Conservation (phyloP, 2,888 invertebrate genomes). For the Toxonevra muliebris region DNA sequence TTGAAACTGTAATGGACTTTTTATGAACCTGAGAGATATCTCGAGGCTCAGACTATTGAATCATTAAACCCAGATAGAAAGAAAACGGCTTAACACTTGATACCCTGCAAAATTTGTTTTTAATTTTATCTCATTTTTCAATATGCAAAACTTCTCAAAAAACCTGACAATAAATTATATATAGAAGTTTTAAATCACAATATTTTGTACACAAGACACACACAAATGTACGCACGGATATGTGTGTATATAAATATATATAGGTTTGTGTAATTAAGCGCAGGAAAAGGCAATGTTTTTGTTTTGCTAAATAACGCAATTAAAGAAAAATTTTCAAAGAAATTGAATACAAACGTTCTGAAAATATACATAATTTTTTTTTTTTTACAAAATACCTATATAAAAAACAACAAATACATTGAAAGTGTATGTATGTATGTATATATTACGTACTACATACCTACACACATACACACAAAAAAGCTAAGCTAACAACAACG, state of each 20-base stretch:
- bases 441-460: constrained; percentile 1
- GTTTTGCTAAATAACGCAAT: constrained; percentile 41
- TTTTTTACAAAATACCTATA: neutral
- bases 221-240: constrained; percentile 26
- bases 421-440: neutral
- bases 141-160: neutral
- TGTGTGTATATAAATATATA: constrained; percentile 22
- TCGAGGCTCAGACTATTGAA: too few relatives aligned
- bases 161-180: neutral
- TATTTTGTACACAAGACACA: constrained; percentile 10
- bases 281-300: constrained; percentile 49
- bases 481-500: too few relatives aligned
- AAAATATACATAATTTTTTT: constrained; percentile 40
- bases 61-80: too few relatives aligned
- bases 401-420: neutral
- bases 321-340: constrained; percentile 63
- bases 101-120: too few relatives aligned
- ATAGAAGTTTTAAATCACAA: constrained; percentile 21
- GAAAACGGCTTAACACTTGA: too few relatives aligned
- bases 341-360: constrained; percentile 63
- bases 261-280: constrained; percentile 35
- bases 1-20: too few relatives aligned
- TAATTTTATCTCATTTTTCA: too few relatives aligned
- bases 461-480: neutral
- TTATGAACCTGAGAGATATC: too few relatives aligned